Conservation (phyloP, 2,797 vertebrate species). For the Pteropus rufus region DNA sequence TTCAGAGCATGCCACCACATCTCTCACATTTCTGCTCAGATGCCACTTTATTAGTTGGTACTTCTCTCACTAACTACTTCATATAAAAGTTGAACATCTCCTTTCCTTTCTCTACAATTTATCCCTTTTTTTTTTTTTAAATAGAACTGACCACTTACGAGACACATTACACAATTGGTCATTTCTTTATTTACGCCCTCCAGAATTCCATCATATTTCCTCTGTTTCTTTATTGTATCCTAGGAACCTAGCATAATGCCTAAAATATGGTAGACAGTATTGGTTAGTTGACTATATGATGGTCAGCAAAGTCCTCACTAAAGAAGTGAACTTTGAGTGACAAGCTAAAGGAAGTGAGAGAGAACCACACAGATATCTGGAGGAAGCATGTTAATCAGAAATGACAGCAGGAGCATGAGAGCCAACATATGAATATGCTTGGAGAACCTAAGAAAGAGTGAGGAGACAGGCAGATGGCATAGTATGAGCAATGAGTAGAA, state of each 20-base stretch:
- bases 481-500: too few relatives aligned
- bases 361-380: neutral
- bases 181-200: neutral
- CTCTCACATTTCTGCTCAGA: neutral
- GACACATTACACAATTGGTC: neutral
- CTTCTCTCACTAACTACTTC: neutral
- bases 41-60: neutral
- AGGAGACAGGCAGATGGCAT: too few relatives aligned
- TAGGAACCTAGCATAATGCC: neutral
- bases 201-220: neutral
- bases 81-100: neutral
- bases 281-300: neutral
- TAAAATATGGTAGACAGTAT: neutral
- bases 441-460: neutral
- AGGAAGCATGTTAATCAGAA: too few relatives aligned
- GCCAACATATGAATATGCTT: neutral
- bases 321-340: neutral
- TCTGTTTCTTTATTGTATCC: neutral
- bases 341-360: neutral
- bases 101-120: neutral
- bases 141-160: neutral
- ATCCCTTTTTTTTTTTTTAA: neutral
- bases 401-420: neutral
- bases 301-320: neutral
- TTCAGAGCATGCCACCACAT: neutral